Percentiles rank a stretch among this genome's conserved stretches.
Evolutionary conservation across 2,888 invertebrate genomes (phyloP).

Genomic region (Limnephilus marmoratus): DNA sequence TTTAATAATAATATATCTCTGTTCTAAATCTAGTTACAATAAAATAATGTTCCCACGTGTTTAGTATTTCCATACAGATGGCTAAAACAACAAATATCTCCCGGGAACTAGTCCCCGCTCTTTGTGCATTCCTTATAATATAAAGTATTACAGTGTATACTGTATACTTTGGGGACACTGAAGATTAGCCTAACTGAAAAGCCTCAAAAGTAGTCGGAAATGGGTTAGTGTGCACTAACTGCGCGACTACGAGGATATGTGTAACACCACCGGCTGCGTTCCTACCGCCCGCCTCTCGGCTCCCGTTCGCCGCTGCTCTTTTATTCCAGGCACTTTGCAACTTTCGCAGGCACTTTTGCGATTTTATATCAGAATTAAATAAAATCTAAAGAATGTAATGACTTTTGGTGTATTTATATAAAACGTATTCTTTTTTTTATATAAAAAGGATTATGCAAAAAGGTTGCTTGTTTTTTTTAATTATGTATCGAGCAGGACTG

Average conservation of each 20-base stretch:
- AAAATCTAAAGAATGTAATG: constrained; percentile 39
- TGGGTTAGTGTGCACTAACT: not conserved
- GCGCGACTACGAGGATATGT: not conserved
- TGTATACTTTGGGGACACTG: not conserved
- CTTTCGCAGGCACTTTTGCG: constrained; percentile 52
- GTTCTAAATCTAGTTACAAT: constrained; percentile 73
- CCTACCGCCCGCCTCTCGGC: not conserved
- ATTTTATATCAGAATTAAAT: constrained; percentile 44
- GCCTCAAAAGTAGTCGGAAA: constrained; percentile 4
- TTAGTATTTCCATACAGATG: constrained; percentile 69
- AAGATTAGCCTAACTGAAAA: constrained; percentile 24
- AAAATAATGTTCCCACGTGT: constrained; percentile 78
- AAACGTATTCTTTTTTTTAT: constrained; percentile 31
- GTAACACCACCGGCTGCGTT: not conserved
- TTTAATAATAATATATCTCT: constrained; percentile 70
- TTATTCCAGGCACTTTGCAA: constrained; percentile 49
- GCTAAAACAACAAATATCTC: not conserved
- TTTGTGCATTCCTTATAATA: not conserved
- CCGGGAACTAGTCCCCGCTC: not conserved
- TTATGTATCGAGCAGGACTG: constrained; percentile 15
- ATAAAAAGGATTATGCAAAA: constrained; percentile 40
- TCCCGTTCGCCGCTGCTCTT: constrained; percentile 21
- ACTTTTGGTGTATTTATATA: constrained; percentile 22
- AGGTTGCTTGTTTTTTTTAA: constrained; percentile 29
- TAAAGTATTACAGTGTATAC: not conserved